Conservation (phyloP, 2,888 invertebrate species). For the Tanypteryx hageni region DNA sequence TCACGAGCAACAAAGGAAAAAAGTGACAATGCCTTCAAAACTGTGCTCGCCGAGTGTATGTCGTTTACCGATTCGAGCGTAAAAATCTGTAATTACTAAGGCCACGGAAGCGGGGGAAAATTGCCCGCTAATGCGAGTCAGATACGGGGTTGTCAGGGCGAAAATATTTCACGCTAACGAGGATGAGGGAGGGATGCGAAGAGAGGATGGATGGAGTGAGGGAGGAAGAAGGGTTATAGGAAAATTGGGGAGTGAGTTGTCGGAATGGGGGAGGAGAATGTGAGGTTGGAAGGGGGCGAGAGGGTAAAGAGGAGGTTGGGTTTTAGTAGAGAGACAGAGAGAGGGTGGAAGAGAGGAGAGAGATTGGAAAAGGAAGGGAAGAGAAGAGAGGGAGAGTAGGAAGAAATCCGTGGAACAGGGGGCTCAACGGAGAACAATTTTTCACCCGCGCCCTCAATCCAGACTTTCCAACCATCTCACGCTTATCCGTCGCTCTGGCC, state of each 20-base stretch:
- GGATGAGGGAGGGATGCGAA: constrained; percentile 33
- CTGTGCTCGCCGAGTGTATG: constrained; percentile 37
- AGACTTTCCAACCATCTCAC: background rate
- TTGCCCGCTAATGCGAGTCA: constrained; percentile 63
- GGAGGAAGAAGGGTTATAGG: constrained; percentile 12
- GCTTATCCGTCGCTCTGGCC: constrained; percentile 32
- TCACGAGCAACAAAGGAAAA: constrained; percentile 56
- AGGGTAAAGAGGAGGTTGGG: background rate
- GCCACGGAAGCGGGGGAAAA: constrained; percentile 59
- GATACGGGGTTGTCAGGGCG: constrained; percentile 39
- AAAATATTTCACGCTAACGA: constrained; percentile 64
- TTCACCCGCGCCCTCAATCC: constrained; percentile 29
- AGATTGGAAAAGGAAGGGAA: background rate
- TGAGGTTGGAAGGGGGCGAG: background rate
- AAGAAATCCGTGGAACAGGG: background rate
- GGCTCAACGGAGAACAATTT: constrained; percentile 19
- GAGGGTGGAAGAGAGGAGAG: background rate
- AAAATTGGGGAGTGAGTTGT: constrained; percentile 34
- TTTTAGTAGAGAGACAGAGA: background rate
- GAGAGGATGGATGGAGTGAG: background rate
- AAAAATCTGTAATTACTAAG: constrained; percentile 61
- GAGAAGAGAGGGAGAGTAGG: background rate
- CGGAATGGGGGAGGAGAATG: background rate
- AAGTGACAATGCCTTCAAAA: constrained; percentile 60
- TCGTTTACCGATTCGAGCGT: constrained; percentile 62